Evolutionary conservation across 1,140 invertebrate species (phyloP).

Genomic region (Zaprionus camerounensis): DNA sequence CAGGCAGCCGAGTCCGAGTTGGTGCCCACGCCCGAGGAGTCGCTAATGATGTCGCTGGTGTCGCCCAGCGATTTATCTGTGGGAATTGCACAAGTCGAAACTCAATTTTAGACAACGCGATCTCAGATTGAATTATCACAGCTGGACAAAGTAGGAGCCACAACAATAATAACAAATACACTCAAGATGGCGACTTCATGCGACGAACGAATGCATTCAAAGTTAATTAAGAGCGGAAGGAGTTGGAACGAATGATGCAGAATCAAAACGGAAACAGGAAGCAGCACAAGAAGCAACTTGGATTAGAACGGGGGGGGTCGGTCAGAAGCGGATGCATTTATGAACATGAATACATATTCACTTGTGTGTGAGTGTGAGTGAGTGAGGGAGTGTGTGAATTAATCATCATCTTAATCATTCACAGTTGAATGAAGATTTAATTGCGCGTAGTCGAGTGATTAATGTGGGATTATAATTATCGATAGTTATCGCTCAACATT

Average conservation of each 20-base stretch:
- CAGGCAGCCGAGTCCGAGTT: constrained; percentile 93
- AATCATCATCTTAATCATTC: neutral
- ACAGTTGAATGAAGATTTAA: neutral
- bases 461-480: neutral
- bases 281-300: constrained; percentile 25
- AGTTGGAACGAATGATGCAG: neutral
- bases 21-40: constrained; percentile 95
- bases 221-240: constrained; percentile 33
- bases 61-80: constrained; percentile 94
- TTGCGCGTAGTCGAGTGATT: neutral
- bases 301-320: neutral
- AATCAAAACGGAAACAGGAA: constrained; percentile 10
- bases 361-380: neutral
- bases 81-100: constrained; percentile 13
- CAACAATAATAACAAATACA: constrained; percentile 14
- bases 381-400: neutral
- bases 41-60: constrained; percentile 94
- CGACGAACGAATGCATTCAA: constrained; percentile 21
- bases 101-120: constrained; percentile 18
- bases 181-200: constrained; percentile 30
- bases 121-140: no score
- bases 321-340: constrained; percentile 11
- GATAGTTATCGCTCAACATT: neutral
- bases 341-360: constrained; percentile 8
- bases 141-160: neutral